Evolutionary conservation across 2,113 vertebrate species (phyloP), one percentile per base, ranked within the genome.

Genomic region (Ginglymostoma cirratum): DNA sequence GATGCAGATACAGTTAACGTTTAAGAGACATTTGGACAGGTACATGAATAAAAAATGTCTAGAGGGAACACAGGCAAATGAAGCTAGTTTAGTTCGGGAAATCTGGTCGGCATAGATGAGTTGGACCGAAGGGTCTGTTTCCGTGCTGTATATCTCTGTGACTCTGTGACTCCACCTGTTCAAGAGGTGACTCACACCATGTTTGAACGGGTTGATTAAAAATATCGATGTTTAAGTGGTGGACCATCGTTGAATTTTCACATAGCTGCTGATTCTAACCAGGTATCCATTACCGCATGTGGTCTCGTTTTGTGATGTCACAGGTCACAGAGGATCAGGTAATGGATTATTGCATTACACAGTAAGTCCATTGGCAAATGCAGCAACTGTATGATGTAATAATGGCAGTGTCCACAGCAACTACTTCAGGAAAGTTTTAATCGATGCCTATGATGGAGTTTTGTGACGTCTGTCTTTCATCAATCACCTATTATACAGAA

Each of bases 331-430:
- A 30, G 65, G 61, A n/a, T 93, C 89, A 93, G 61, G 34, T 67
- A 66, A 92, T 92, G 14, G 61, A 67, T 34, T 61, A 90, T 66
- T 66, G 7, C 65, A 93, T 67, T 93, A n/a, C 61, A 38, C 61
- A 93, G 5, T 93, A 66, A n/a, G n/a, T 93, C 55, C 61, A 93
- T 93, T 65, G n/a, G 89, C 17, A 93, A n/a, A 67, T 93, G 23
- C 24, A 76, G 6, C 45, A 95, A 34, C 94, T 52, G 69, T 24
- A 45, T 95, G 94, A 95, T 72, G 67, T 95, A 70, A 95, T 72
- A 95, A 95, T 48, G 45, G 42, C 45, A 70, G 94, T 95, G 94
- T 95, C 94, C 94, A 95, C 94, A 95, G 94, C 94, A 95, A 95
- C 94, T 45, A 72, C 94, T 72, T 95, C 42, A 15, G 94, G 30